These are phyloP conservation scores for Lysandra coridon DNA, from an alignment of 2,888 invertebrate genomes.

Conservation along the genomic window DNA sequence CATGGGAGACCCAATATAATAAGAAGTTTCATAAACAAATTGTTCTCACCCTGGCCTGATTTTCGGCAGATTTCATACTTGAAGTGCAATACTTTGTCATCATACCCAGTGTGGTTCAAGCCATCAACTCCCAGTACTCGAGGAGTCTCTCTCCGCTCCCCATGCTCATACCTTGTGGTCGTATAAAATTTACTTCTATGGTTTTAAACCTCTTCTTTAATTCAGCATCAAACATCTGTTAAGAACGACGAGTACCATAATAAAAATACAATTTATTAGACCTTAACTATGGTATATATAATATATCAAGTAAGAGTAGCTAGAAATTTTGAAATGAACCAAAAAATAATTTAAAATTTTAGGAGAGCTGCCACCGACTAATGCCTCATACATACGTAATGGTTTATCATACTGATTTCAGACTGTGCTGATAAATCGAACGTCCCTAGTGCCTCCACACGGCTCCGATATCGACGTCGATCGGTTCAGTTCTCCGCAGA, in stretches of 20 bases:
- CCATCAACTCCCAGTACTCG: slow-evolving; percentile 83
- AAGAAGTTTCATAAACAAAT: slow-evolving; percentile 8
- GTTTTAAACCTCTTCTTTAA: slow-evolving; percentile 86
- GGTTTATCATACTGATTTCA: no score
- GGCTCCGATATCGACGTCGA: no score
- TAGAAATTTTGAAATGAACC: no score
- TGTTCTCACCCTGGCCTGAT: slow-evolving; percentile 19
- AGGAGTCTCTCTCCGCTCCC: slow-evolving; percentile 83
- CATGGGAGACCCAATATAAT: slow-evolving; percentile 1
- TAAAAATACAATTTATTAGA: background rate
- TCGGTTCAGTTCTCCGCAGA: no score
- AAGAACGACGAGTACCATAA: slow-evolving; percentile 4
- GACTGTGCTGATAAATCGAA: no score
- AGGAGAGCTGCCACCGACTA: no score
- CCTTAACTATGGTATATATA: background rate
- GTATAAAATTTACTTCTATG: slow-evolving; percentile 87
- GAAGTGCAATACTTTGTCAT: background rate
- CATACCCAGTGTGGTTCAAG: slow-evolving; percentile 48
- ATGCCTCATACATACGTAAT: no score
- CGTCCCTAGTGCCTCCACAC: no score
- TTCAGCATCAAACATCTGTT: slow-evolving; percentile 88
- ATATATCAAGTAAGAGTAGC: no score
- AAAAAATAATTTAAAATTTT: no score
- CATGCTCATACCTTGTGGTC: slow-evolving; percentile 82
- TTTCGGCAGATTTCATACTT: background rate